These are phyloP conservation scores for Berghia stephanieae DNA, from an alignment of 1,140 invertebrate species.

Conservation along the genomic window DNA sequence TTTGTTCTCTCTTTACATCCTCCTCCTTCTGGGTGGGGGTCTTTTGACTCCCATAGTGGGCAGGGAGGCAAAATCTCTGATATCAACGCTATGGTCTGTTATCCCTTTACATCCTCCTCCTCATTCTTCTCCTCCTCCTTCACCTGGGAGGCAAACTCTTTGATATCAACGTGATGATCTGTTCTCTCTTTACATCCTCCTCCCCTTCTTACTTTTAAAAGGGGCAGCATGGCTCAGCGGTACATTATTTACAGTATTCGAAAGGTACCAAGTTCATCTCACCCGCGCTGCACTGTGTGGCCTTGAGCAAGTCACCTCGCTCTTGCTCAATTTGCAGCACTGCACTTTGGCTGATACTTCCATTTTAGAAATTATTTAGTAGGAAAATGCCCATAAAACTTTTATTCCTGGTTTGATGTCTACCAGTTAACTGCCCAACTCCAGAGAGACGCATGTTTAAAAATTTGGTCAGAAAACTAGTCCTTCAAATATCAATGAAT, in stretches of 20 bases:
- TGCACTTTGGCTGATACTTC: neutral
- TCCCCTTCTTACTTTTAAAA: too few relatives aligned
- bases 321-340: too few relatives aligned
- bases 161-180: constrained; percentile 79
- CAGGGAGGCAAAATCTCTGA: constrained; percentile 81
- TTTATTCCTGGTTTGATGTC: too few relatives aligned
- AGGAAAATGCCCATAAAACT: too few relatives aligned
- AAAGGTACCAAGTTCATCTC: neutral
- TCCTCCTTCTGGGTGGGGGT: neutral
- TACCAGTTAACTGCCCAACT: too few relatives aligned
- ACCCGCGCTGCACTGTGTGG: neutral
- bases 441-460: too few relatives aligned
- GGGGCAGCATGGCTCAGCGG: neutral
- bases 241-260: neutral
- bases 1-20: constrained; percentile 44
- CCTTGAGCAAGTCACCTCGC: too few relatives aligned
- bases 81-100: constrained; percentile 77
- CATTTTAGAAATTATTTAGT: neutral
- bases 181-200: neutral
- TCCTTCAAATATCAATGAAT: too few relatives aligned
- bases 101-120: neutral
- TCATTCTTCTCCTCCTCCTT: too few relatives aligned
- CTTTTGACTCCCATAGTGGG: constrained; percentile 45
- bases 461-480: too few relatives aligned
- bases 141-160: constrained; percentile 79